Percentiles rank a stretch among this genome's conserved stretches.
Evolutionary conservation across 2,888 invertebrate genomes (phyloP).

Genomic region (Metallyticus violacea): DNA sequence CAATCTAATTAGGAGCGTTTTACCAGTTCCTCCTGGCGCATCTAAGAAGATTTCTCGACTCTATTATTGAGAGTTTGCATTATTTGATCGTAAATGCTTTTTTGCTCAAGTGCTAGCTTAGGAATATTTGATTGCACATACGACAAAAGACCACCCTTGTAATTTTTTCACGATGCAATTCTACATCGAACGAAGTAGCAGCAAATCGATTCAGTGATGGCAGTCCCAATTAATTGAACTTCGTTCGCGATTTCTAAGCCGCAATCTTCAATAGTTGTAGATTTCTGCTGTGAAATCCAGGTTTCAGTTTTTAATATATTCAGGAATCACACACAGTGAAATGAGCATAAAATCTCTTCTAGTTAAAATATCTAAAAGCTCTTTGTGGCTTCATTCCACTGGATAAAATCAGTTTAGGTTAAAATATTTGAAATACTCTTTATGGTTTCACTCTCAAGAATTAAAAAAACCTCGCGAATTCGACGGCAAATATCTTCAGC

Average conservation of each 20-base stretch:
- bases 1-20: slow-evolving; percentile 15
- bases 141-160: slow-evolving; percentile 36
- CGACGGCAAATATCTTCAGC: slow-evolving; percentile 32
- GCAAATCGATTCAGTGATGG: slow-evolving; percentile 5
- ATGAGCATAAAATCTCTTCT: too few species aligned
- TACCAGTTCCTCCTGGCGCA: slow-evolving; percentile 13
- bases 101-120: slow-evolving; percentile 35
- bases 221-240: slow-evolving; percentile 14
- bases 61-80: slow-evolving; percentile 13
- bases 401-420: too few species aligned
- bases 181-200: slow-evolving; percentile 25
- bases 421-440: too few species aligned
- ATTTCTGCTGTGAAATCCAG: slow-evolving; percentile 11
- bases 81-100: slow-evolving; percentile 26
- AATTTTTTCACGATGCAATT: slow-evolving; percentile 36
- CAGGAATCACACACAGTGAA: too few species aligned
- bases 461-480: slow-evolving; percentile 36
- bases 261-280: slow-evolving; percentile 19
- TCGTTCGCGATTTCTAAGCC: slow-evolving; percentile 16
- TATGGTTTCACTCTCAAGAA: too few species aligned
- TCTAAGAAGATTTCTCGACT: slow-evolving; percentile 17
- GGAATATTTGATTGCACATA: slow-evolving; percentile 37
- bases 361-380: too few species aligned
- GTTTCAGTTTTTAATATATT: slow-evolving; percentile 36
- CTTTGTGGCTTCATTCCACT: too few species aligned